Base-by-base conservation (phyloP, 2,888 invertebrate species). In the Cryptus viduatorius region DNA sequence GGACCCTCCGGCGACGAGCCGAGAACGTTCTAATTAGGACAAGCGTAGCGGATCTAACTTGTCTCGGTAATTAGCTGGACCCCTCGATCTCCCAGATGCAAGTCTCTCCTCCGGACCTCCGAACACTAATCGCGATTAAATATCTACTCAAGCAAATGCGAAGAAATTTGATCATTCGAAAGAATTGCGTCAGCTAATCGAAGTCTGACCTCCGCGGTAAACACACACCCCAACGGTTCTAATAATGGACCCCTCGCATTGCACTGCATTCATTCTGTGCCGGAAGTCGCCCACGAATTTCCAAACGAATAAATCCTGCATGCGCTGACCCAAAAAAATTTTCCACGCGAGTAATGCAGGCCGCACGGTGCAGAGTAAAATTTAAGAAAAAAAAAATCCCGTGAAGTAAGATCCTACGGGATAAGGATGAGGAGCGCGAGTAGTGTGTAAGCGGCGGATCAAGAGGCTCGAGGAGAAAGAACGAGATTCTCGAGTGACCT, bases 371-470 rank as follows among this genome's bases (percentile, higher is more conserved):
- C 83, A 87, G 88, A 89, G 88, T 61, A 86, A 87, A 86, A 86
- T 87, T 87, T 82, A 85, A 87, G 87, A 88, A 88, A 89, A 87
- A 8, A 37, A 8, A 8, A 56, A 56, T 56, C 89, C 87, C 87
- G 68, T 85, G 85, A 77, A 83, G 76, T 83, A 88, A 82, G 84
- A 86, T 86, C 79, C 29, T 73, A 46, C 59, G 67, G 82, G 86
- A 86, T 86, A 86, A 82, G 84, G 37, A 76, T 68, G 79, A 85
- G 76, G 77, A 86, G 71, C 68, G 75, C 73, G 84, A 67, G 72
- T 68, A 67, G 69, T 75, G 72, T 77, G 75, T 77, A 42, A 53
- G 82, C 67, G 73, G 73, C 71, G 86, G 85, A 88, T 88, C 87
- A 89, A 85, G 86, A 77, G 82, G 84, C 73, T 82, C 37, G 31